phyloP scores from a whole-genome alignment of 2,113 vertebrate genomes.

The Odocoileus virginianus region DNA sequence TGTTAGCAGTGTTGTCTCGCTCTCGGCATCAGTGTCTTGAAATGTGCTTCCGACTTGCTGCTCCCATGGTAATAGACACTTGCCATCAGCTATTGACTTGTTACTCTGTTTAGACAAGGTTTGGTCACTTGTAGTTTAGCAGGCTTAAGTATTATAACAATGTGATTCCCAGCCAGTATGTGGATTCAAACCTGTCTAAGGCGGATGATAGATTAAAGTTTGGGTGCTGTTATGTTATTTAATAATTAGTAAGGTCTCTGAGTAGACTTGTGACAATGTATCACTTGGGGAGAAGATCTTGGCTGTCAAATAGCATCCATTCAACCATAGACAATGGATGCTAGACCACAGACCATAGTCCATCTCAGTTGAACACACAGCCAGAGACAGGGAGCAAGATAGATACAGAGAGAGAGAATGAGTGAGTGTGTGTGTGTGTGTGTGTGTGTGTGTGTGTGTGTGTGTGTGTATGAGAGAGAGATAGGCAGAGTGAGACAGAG shows the following conservation, averaged over 20 bases:
- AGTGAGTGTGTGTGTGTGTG: not conserved
- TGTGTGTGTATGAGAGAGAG: not conserved
- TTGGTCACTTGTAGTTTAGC: constrained; percentile 25
- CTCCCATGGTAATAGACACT: constrained; percentile 18
- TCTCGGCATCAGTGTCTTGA: constrained; percentile 3
- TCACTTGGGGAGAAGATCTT: not conserved
- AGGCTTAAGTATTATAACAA: not conserved
- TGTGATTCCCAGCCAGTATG: not conserved
- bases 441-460: not conserved
- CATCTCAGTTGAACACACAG: not conserved
- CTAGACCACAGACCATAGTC: not conserved
- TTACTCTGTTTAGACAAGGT: constrained; percentile 28
- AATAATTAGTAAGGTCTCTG: constrained; percentile 16
- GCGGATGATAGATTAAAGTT: not conserved
- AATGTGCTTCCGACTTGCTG: not conserved
- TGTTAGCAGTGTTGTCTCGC: not conserved
- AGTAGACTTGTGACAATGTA: not conserved
- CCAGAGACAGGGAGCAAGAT: not conserved
- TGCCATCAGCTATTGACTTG: constrained; percentile 9
- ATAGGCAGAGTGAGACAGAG: not conserved
- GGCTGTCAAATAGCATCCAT: not conserved
- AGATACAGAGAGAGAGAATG: not conserved
- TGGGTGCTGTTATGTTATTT: constrained; percentile 33
- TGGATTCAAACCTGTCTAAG: not conserved
- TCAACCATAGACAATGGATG: not conserved